Base-by-base conservation (phyloP, 2,797 vertebrate species). In the Huso huso region DNA sequence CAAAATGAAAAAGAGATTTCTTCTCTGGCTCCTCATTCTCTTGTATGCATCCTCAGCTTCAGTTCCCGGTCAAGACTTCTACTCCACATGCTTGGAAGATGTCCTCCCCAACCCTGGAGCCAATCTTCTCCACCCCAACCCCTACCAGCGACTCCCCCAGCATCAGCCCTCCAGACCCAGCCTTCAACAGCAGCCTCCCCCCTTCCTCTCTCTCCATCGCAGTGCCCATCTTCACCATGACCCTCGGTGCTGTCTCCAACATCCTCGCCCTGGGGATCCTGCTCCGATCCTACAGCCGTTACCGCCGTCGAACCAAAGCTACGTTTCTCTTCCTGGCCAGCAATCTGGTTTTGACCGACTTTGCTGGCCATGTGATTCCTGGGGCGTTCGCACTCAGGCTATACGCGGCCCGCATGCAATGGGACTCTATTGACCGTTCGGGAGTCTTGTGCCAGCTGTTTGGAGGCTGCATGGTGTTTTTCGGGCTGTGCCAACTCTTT, bases 381-480 rank as follows among this genome's bases (percentile, higher is more conserved):
- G 87, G 87, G 0, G 70, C 82, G 2, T 83, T 91, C 52, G 84
- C 84, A 7, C 64, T 89, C 65, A 76, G 84, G 67, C 70, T 84
- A 53, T 84, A 89, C 71, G 67, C 82, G 5, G 66, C 48, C 59
- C 58, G 61, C 13, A 5, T 0, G 6, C 66, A 10, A 51, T 48
- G 2, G 48, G 10, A 60, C 18, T 1, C 7, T 0, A 15, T 6
- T 0, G 69, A 71, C 10, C 69, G 75, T 1, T 64, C 52, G 2
- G 51, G 63, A 3, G 8, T 10, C 13, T 80, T 87, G 62, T 89
- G 88, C 66, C 72, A 83, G 15, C 51, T 86, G 7, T 87, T 87
- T 64, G 88, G 88, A 6, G 77, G 81, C 11, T 80, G 79, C 72
- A 85, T 88, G 86, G 83, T 88, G 61, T 90, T 87, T 74, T 89